Base-by-base conservation (phyloP, 2,888 invertebrate genomes). In the Aleiodes testaceus region DNA sequence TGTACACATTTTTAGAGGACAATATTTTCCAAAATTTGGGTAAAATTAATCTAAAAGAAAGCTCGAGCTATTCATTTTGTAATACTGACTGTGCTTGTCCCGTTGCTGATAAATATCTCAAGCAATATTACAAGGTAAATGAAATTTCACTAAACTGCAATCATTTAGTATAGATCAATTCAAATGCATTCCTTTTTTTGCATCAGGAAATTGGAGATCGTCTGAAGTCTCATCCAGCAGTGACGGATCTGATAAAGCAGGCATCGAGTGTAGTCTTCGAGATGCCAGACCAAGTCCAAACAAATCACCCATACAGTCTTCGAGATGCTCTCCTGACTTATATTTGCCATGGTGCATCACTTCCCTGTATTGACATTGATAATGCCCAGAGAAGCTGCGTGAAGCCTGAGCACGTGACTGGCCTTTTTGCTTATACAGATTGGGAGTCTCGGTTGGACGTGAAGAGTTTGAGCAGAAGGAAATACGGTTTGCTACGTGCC, bases 61-160 rank as follows among this genome's bases (percentile, higher is more conserved):
- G 93, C 66, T 94, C 94, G 80, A 94, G 94, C 82, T 92, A 95
- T 83, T 91, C 94, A 66, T 96, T 96, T 87, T 97, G 96, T 88
- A 95, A 95, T 85, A 89, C 92, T 1, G 94, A 95, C 80, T 97
- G 97, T 88, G 94, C 93, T 0, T 97, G 97, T 84, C 90, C 91
- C 0, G 90, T 92, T 4, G 91, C 92, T 11, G 93, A 93, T 66
- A 88, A 89, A 59, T 90, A 92, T 69, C 89, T 89, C 2, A 85
- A 85, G 59, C 82, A 84, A 67, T 83, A 87, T 52, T 70, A 82
- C 6, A 81, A 89, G 87, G 90, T 89, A 73, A 79, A 67, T 75
- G 11, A 50, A 26, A 89, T 91, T 88, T 88, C 89, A 49, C 45
- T 66, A 6, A 36, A 36, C 11, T 36, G n/a, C 36, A 36, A 36